phyloP scores from a whole-genome alignment of 2,888 invertebrate species.

The Pelosia muscerda region DNA sequence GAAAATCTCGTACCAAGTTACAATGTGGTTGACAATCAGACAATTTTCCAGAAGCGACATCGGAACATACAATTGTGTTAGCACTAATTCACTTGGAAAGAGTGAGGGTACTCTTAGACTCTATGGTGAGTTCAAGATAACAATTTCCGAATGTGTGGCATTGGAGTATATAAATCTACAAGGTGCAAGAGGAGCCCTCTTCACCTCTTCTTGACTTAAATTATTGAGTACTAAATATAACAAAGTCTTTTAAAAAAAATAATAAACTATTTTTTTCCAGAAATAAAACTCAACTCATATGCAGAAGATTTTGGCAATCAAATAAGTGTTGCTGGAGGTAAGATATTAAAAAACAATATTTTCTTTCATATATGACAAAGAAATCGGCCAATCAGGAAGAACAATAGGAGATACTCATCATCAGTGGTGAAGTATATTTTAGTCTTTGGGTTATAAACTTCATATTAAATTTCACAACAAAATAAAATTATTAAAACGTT shows the following conservation, averaged over 20 bases:
- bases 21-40: slow-evolving; percentile 90
- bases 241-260: too few relatives aligned
- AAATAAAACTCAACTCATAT: slow-evolving; percentile 85
- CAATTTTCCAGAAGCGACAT: slow-evolving; percentile 84
- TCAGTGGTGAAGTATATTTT: too few relatives aligned
- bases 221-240: too few relatives aligned
- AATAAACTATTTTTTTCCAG: slow-evolving; percentile 75
- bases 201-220: too few relatives aligned
- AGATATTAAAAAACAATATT: slow-evolving; percentile 41
- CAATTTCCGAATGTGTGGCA: background rate
- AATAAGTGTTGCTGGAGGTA: slow-evolving; percentile 87
- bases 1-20: slow-evolving; percentile 90
- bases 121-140: slow-evolving; percentile 81
- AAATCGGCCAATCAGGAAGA: too few relatives aligned
- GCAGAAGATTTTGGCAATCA: slow-evolving; percentile 85
- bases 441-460: too few relatives aligned
- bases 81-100: slow-evolving; percentile 92
- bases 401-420: too few relatives aligned
- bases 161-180: background rate
- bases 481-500: background rate
- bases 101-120: slow-evolving; percentile 92
- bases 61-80: slow-evolving; percentile 93
- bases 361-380: background rate
- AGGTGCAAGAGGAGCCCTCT: too few relatives aligned
- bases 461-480: background rate